Evolutionary conservation across 2,113 vertebrate species (phyloP), one percentile per base, ranked within the genome.

Genomic region (Prunella fulvescens): DNA sequence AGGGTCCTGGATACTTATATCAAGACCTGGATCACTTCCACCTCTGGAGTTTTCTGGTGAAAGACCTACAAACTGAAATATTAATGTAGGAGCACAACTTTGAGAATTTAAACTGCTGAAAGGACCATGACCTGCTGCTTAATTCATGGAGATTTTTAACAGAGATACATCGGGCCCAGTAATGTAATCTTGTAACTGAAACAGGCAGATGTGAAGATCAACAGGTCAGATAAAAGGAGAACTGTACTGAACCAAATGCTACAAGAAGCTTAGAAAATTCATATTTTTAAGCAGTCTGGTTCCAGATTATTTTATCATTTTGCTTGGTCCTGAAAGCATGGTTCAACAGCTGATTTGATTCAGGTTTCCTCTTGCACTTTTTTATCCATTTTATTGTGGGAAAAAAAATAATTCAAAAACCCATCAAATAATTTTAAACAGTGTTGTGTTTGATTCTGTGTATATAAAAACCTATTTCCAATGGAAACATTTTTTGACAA

Each of bases 361-460:
- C 58, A 86, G 8, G 42, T 92, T 86, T 78, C 11, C 48, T 69
- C 86, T 81, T 83, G 28, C 28, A 19, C 51, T 77, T 95, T 60
- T 69, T 90, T 48, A 17, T 69, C 58, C 67, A 42, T 83, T 80
- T 14, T 58, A 28, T 48, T 86, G 51, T 66, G 22, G n/a, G n/a
- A n/a, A 4, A 70, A 86, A 51, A 90, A 86, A 7, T 8, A 1
- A 6, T 8, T 33, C 0, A 18, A 51, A 74, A 50, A 0, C 3
- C 19, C 48, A 39, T 18, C 26, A 56, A 74, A 74, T 20, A 33
- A 67, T 39, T 88, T 86, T 70, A 25, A 73, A 53, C 1, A 11
- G 33, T 22, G 6, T 44, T 67, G 8, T 71, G 47, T 51, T 84
- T 28, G 35, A 44, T 83, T 80, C 56, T 51, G 9, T 81, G 6